phyloP scores from a whole-genome alignment of 1,140 invertebrate species.

The Drosophila auraria region DNA sequence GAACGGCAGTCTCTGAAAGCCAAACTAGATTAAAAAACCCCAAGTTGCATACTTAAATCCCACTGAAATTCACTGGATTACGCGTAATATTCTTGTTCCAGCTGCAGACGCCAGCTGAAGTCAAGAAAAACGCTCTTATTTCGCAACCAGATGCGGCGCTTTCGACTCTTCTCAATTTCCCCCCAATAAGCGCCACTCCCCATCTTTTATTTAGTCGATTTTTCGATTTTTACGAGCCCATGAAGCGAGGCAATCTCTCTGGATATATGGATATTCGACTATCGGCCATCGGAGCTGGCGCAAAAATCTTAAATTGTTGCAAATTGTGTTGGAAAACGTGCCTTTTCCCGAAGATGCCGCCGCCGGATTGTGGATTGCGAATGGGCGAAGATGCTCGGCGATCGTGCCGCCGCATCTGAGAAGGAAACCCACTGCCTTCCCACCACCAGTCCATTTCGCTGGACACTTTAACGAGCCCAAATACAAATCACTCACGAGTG shows the following conservation, averaged over 20 bases:
- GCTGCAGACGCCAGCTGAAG: conserved; percentile 36
- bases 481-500: conserved; percentile 76
- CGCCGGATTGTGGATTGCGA: conserved; percentile 10
- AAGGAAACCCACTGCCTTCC: conserved; percentile 50
- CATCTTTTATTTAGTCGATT: not conserved
- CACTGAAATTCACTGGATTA: conserved; percentile 10
- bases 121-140: conserved; percentile 16
- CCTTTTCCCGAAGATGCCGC: conserved; percentile 62
- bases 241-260: conserved; percentile 58
- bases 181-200: conserved; percentile 40
- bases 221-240: conserved; percentile 50
- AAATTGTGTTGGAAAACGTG: conserved; percentile 79
- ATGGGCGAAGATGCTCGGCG: conserved; percentile 47
- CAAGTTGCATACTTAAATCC: conserved; percentile 12
- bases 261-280: conserved; percentile 42
- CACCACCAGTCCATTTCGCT: conserved; percentile 61
- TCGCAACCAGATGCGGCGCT: conserved; percentile 49
- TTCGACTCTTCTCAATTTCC: conserved; percentile 23
- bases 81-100: conserved; percentile 12
- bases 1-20: conserved; percentile 1
- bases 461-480: conserved; percentile 79
- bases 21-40: conserved; percentile 1
- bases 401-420: conserved; percentile 76
- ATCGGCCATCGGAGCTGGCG: conserved; percentile 74
- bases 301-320: conserved; percentile 80